Conservation (phyloP, 1,140 invertebrate species). For the Anadara kagoshimensis region DNA sequence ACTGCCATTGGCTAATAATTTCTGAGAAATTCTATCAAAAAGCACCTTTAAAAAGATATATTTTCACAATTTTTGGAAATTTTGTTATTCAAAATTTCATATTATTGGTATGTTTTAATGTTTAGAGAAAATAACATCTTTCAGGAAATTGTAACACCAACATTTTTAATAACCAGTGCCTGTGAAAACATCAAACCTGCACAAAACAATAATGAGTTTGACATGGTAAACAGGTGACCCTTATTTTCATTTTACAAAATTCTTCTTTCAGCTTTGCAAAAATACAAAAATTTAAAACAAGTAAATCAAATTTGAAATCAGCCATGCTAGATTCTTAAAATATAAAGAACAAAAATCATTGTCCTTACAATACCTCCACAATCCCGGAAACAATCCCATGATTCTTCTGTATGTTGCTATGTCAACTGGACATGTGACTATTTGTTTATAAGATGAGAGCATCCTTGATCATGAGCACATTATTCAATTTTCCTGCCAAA, state of each 20-base stretch:
- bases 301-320: slow-evolving; percentile 22
- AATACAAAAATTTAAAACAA: slow-evolving; percentile 6
- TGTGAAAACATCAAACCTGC: no score
- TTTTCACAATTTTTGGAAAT: no score
- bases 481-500: slow-evolving; percentile 42
- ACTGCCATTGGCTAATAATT: no score
- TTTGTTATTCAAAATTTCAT: no score
- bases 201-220: no score
- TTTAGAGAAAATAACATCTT: no score
- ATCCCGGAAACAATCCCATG: not conserved
- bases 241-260: not conserved
- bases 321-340: slow-evolving; percentile 19
- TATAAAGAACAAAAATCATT: slow-evolving; percentile 13
- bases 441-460: slow-evolving; percentile 37
- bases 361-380: slow-evolving; percentile 29
- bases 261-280: not conserved
- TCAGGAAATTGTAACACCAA: no score
- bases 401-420: not conserved
- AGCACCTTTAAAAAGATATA: no score
- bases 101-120: no score
- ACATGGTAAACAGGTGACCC: no score
- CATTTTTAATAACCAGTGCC: no score
- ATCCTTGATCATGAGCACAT: slow-evolving; percentile 41
- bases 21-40: no score
- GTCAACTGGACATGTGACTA: slow-evolving; percentile 6